phyloP scores from a whole-genome alignment of 2,113 vertebrate genomes.

The Elaphurus davidianus region DNA sequence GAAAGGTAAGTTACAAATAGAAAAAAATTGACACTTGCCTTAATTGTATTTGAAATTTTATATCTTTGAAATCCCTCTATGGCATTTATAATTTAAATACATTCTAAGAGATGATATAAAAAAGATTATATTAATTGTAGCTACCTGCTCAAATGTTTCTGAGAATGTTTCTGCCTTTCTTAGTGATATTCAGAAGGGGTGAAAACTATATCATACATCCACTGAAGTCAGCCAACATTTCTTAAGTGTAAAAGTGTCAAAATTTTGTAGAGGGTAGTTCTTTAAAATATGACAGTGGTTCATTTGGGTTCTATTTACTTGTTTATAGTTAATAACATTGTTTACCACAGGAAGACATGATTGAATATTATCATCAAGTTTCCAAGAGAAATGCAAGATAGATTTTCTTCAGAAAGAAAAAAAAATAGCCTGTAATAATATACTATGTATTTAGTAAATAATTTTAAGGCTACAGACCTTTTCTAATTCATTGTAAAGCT shows the following conservation, averaged over 20 bases:
- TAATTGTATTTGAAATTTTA: slow-evolving; percentile 70
- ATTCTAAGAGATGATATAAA: slow-evolving; percentile 63
- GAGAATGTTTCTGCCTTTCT: slow-evolving; percentile 60
- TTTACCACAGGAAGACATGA: slow-evolving; percentile 46
- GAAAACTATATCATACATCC: slow-evolving; percentile 29
- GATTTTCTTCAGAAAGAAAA: slow-evolving; percentile 39
- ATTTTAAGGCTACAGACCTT: slow-evolving; percentile 14
- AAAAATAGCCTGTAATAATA: not conserved
- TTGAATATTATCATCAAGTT: slow-evolving; percentile 50
- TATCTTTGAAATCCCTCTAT: slow-evolving; percentile 48
- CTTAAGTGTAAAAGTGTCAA: slow-evolving; percentile 49
- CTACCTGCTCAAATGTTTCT: slow-evolving; percentile 64
- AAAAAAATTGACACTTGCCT: slow-evolving; percentile 57
- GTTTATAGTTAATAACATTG: slow-evolving; percentile 58
- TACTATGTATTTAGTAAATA: not conserved
- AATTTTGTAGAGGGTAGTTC: slow-evolving; percentile 42
- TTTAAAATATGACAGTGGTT: slow-evolving; percentile 47
- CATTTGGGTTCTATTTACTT: slow-evolving; percentile 45
- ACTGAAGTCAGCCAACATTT: slow-evolving; percentile 61
- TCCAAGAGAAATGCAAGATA: slow-evolving; percentile 29
- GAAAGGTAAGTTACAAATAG: slow-evolving; percentile 59
- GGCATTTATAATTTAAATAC: slow-evolving; percentile 71
- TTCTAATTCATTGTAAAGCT: slow-evolving; percentile 40
- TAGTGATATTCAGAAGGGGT: slow-evolving; percentile 47
- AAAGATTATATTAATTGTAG: slow-evolving; percentile 57